Conservation (phyloP, 2,113 vertebrate genomes). For the Panurus biarmicus region DNA sequence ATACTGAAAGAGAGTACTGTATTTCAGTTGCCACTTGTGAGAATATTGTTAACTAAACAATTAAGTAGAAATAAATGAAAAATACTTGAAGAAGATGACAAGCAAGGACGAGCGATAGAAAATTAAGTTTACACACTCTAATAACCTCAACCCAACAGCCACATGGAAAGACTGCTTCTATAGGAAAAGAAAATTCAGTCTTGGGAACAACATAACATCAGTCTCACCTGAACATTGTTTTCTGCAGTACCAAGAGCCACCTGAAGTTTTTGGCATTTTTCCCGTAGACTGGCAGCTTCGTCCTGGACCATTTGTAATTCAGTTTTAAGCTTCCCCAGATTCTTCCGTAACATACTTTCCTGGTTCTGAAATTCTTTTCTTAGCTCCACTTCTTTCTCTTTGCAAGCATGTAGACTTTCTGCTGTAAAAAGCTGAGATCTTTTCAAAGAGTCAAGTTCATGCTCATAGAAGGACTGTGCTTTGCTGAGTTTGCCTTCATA, state of each 20-base stretch:
- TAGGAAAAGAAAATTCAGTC: not conserved
- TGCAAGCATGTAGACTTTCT: slow-evolving; percentile 90
- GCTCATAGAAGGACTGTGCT: slow-evolving; percentile 94
- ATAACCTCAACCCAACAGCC: not conserved
- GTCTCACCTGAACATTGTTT: slow-evolving; percentile 82
- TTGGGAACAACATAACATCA: not conserved
- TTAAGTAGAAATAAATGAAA: not conserved
- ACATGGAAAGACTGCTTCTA: not conserved
- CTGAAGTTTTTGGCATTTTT: slow-evolving; percentile 91
- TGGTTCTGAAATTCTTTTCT: slow-evolving; percentile 92
- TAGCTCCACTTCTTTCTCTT: slow-evolving; percentile 91
- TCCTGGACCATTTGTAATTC: slow-evolving; percentile 87
- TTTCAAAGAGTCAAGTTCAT: slow-evolving; percentile 94
- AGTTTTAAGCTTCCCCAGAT: slow-evolving; percentile 80
- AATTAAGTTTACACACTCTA: not conserved
- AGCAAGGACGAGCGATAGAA: not conserved
- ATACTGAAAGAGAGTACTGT: not conserved
- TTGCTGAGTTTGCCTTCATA: slow-evolving; percentile 93
- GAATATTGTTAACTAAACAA: not conserved
- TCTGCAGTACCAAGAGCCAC: slow-evolving; percentile 79
- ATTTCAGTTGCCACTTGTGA: not conserved
- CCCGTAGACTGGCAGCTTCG: slow-evolving; percentile 85
- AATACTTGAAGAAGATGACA: not conserved
- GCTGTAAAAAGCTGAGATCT: slow-evolving; percentile 93
- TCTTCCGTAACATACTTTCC: slow-evolving; percentile 89